Conservation (phyloP, 2,113 vertebrate genomes). For the Rhombomys opimus region DNA sequence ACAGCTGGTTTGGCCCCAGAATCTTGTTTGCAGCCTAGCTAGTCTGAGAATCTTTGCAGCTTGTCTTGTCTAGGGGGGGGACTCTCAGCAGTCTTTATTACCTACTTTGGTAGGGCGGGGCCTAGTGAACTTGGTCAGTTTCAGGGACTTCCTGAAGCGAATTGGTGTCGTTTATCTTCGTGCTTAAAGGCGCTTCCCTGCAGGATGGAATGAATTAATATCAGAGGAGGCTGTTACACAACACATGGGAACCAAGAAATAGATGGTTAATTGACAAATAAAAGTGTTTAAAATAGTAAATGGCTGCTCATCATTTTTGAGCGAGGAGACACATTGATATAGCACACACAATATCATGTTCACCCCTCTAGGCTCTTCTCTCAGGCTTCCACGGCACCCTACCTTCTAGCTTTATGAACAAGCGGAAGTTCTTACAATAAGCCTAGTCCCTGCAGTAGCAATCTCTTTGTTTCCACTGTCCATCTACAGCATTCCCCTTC, state of each 20-base stretch:
- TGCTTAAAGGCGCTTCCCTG: not conserved
- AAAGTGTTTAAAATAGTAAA: not conserved
- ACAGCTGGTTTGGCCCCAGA: not conserved
- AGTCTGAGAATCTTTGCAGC: not conserved
- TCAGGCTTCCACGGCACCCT: not conserved
- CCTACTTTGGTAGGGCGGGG: not conserved
- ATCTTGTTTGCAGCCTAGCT: not conserved
- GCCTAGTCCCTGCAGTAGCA: not conserved
- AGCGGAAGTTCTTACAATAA: not conserved
- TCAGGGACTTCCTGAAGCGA: not conserved
- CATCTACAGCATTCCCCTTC: not conserved
- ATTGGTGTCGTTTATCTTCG: not conserved
- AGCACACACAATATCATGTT: not conserved
- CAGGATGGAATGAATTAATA: not conserved
- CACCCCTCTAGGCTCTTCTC: not conserved
- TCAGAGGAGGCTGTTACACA: not conserved
- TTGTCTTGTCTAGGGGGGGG: not conserved
- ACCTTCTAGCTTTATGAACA: not conserved
- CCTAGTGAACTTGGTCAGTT: not conserved
- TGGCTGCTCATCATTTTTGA: not conserved
- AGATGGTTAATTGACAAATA: not conserved
- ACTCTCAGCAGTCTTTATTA: not conserved
- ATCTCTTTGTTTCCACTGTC: not conserved
- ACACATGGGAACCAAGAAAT: not conserved
- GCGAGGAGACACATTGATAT: not conserved